phyloP scores from a whole-genome alignment of 2,888 invertebrate species.

The Tinea pellionella region DNA sequence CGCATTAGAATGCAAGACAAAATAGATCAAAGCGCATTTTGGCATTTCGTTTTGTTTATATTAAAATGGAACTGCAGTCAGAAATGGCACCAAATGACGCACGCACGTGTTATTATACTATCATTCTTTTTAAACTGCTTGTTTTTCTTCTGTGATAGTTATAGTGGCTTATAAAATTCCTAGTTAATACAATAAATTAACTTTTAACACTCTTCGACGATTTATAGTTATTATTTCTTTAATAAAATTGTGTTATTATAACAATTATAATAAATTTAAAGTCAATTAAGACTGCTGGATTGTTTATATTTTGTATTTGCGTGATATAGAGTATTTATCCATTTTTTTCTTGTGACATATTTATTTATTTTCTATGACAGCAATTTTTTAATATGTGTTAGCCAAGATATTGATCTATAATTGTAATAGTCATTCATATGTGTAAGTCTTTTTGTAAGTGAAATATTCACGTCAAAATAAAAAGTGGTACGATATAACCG shows the following conservation, averaged over 20 bases:
- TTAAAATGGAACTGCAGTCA: background rate
- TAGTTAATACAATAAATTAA: background rate
- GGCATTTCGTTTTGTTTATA: constrained; percentile 1
- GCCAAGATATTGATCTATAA: too few species aligned
- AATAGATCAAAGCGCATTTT: constrained; percentile 11
- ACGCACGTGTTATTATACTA: background rate
- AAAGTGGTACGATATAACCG: too few species aligned
- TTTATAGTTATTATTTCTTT: background rate
- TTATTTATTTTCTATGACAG: too few species aligned
- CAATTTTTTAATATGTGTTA: too few species aligned
- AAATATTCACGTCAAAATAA: too few species aligned
- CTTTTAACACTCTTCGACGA: background rate
- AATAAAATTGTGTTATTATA: background rate
- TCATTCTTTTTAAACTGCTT: background rate
- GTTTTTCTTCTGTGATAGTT: background rate
- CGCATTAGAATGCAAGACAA: constrained; percentile 6
- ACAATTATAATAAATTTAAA: background rate
- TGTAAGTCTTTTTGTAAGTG: too few species aligned
- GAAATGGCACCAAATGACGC: background rate
- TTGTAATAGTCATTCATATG: too few species aligned
- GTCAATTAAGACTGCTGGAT: background rate
- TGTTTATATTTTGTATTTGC: too few species aligned
- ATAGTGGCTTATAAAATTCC: background rate
- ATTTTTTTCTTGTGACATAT: too few species aligned
- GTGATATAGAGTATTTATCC: too few species aligned